phyloP scores from a whole-genome alignment of 2,113 vertebrate genomes.

The Ranitomeya imitator region DNA sequence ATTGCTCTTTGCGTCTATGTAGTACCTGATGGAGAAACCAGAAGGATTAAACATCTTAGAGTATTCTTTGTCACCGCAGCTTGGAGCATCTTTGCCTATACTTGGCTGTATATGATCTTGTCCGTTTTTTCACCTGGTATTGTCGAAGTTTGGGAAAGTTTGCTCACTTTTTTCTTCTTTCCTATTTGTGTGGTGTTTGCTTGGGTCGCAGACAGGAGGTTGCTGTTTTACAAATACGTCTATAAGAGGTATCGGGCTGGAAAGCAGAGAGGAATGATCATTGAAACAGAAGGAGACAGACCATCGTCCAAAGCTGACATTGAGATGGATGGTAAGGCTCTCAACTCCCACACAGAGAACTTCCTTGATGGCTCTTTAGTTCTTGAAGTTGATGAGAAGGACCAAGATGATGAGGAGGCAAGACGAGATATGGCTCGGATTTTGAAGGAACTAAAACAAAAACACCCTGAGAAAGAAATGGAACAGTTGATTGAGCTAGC shows the following conservation, averaged over 20 bases:
- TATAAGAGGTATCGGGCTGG: conserved; percentile 91
- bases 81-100: conserved; percentile 97
- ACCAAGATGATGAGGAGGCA: conserved; percentile 86
- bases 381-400: conserved; percentile 78
- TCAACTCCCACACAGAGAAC: conserved; percentile 82
- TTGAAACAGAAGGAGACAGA: conserved; percentile 91
- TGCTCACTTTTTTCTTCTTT: conserved; percentile 95
- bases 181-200: conserved; percentile 92
- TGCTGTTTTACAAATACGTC: conserved; percentile 95
- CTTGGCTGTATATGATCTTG: conserved; percentile 95
- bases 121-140: conserved; percentile 89
- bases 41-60: conserved; percentile 91
- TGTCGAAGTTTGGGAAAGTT: conserved; percentile 95
- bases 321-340: conserved; percentile 88
- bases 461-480: conserved; percentile 90
- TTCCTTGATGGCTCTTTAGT: conserved; percentile 92
- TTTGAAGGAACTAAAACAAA: conserved; percentile 92
- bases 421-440: conserved; percentile 88
- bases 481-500: conserved; percentile 90
- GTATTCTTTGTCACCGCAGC: conserved; percentile 95
- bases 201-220: conserved; percentile 91
- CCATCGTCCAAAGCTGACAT: conserved; percentile 85
- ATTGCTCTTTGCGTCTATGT: conserved; percentile 93
- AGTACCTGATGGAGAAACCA: conserved; percentile 88
- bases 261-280: conserved; percentile 90